Evolutionary conservation across 1,140 invertebrate genomes (phyloP).

Genomic region (Heliothis virescens): DNA sequence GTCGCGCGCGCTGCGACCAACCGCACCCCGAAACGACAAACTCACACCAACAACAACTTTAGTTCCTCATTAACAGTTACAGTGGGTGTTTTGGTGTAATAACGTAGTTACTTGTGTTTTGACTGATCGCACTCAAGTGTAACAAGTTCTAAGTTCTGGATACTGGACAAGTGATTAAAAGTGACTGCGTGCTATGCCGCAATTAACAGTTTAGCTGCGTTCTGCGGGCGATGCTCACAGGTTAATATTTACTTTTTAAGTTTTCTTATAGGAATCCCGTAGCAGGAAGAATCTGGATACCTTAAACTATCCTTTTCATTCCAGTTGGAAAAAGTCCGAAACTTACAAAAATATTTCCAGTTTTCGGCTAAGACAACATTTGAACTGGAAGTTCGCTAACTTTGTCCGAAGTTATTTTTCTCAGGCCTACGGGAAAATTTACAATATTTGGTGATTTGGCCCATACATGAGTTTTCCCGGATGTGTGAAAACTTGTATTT

Average conservation of each 20-base stretch:
- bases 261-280: slow-evolving; percentile 67
- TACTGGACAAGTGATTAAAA: slow-evolving; percentile 80
- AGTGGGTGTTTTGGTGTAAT: slow-evolving; percentile 79
- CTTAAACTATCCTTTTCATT: neutral
- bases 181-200: slow-evolving; percentile 83
- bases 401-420: slow-evolving; percentile 20
- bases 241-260: slow-evolving; percentile 77
- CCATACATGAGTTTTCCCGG: neutral
- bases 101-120: slow-evolving; percentile 76
- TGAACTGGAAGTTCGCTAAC: slow-evolving; percentile 7
- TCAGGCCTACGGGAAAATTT: neutral
- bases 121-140: slow-evolving; percentile 74
- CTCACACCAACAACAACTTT: slow-evolving; percentile 71
- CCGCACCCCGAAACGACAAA: slow-evolving; percentile 72
- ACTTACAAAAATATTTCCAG: slow-evolving; percentile 10
- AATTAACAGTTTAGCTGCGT: slow-evolving; percentile 78
- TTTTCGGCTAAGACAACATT: slow-evolving; percentile 11
- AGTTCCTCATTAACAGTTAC: slow-evolving; percentile 79
- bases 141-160: slow-evolving; percentile 68
- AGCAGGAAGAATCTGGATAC: slow-evolving; percentile 26
- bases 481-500: neutral
- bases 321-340: neutral
- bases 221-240: slow-evolving; percentile 84
- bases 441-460: neutral
- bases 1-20: slow-evolving; percentile 69